A percentile compares a stretch with the other conserved stretches of the same genome.
Evolutionary conservation across 2,113 vertebrate genomes (phyloP).

Genomic region (Butastur rufipennis): DNA sequence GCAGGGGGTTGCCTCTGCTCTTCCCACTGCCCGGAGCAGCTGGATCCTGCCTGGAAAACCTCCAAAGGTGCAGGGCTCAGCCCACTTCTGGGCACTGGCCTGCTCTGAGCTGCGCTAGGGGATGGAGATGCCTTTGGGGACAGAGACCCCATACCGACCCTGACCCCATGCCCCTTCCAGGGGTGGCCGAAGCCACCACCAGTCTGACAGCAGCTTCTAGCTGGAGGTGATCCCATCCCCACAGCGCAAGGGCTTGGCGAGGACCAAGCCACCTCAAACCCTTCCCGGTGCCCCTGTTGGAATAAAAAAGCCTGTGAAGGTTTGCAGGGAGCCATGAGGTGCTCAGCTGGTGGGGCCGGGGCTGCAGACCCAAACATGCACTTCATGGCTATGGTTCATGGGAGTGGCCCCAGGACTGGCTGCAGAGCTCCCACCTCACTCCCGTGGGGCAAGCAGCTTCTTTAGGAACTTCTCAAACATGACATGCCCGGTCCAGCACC

Average conservation of each 20-base stretch:
- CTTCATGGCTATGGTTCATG: accelerated
- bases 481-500: accelerated
- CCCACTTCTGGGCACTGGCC: accelerated
- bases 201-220: not conserved
- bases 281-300: too few relatives aligned
- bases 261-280: not conserved
- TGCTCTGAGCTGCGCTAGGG: accelerated
- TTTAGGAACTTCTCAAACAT: not conserved
- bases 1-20: not conserved
- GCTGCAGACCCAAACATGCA: not conserved
- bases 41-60: accelerated
- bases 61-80: not conserved
- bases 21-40: accelerated
- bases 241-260: accelerated
- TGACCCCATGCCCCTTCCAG: not conserved
- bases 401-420: not conserved
- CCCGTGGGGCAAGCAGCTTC: accelerated
- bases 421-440: not conserved
- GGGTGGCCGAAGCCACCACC: not conserved
- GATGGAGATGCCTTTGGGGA: not conserved
- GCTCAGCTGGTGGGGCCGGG: not conserved
- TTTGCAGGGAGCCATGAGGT: not conserved
- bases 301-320: not conserved
- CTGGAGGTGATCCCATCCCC: not conserved
- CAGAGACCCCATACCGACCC: accelerated